Base-by-base conservation (phyloP, 2,888 invertebrate genomes). In the Eueremaeus valkanovi region DNA sequence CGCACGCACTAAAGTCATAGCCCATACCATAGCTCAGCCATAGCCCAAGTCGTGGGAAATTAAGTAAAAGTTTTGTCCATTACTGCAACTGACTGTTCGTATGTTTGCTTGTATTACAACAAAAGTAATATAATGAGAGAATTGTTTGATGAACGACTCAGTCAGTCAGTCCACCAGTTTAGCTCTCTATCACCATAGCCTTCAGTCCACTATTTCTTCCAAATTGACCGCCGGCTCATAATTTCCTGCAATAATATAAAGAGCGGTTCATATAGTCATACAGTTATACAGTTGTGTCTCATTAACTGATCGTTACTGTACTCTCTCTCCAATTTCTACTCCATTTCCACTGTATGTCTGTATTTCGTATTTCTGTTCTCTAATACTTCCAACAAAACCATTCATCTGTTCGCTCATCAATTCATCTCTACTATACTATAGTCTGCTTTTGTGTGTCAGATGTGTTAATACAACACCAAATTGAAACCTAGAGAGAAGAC, bases 141-240 rank as follows among this genome's bases (percentile, higher is more conserved):
- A 31, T 29, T 3, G 31, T 63, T 63, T 63, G 33, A 63, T 63
- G 16, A 63, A 63, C 31, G 63, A 29, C 31, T 33, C n/a, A n/a
- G n/a, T n/a, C n/a, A n/a, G n/a, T n/a, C n/a, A n/a, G n/a, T n/a
- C n/a, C n/a, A n/a, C 21, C 13, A 63, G 18, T 63, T 27, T 24
- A 6, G 6, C 55, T 27, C 11, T 49, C 18, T 13, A 3, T 58
- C 24, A 9, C 31, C 27, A 18, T 31, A 11, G 27, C 33, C 63
- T 33, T 3, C 31, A 63, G 33, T 63, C 63, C 63, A 63, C 21
- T 33, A 63, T 63, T 31, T 33, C 63, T 63, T 13, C 63, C 63
- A n/a, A 63, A 63, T 63, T 63, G 63, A 63, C 63, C 63, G 63
- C 9, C 33, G 63, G 63, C 63, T 63, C 63, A 63, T 33, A 63